Base-by-base conservation (phyloP, 2,888 invertebrate genomes). In the Acronicta alni region DNA sequence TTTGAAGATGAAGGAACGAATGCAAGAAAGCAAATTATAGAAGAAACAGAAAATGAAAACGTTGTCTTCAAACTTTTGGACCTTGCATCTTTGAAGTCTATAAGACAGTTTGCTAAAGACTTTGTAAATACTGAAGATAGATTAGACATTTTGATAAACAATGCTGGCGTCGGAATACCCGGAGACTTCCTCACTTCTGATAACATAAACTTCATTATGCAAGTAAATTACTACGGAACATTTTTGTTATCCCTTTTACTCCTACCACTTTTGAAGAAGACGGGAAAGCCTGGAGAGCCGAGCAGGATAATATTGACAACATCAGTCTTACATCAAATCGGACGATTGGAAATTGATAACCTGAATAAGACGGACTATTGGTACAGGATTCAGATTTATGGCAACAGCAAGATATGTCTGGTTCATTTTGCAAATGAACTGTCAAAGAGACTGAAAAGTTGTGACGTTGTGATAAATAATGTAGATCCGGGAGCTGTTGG, bases 151-250 rank as follows among this genome's bases (percentile, higher is more conserved):
- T 89, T 98, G 8, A 95, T 98, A 48, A 98, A 98, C 84, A 98
- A 98, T 84, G 98, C 98, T 0, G 98, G 98, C 2, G 96, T 97
- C 0, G 95, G 96, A 0, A 37, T 62, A 1, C 59, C 61, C 0
- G 37, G 38, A 5, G 95, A 84, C 1, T 61, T 57, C 2, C 90
- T 95, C 55, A 97, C 97, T 18, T 95, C 96, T 73, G 98, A 98
- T 80, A 97, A 97, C 0, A 89, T 98, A 58, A 98, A 98, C 84
- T 89, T 96, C 67, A 97, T 97, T 9, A 97, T 98, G 97, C 98
- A 97, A 37, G 97, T 98, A 3, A 99, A 99, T 87, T 97, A 98
- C 80, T 98, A 97, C 86, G 99, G 99, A 0, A 97, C 97, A 23
- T 99, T 98, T 85, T 93, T 99, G 26, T 92, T 99, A 30, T 98